Percentiles rank a stretch among this genome's conserved stretches.
phyloP scores from a whole-genome alignment of 1,140 invertebrate genomes.

The Triops longicaudatus region DNA sequence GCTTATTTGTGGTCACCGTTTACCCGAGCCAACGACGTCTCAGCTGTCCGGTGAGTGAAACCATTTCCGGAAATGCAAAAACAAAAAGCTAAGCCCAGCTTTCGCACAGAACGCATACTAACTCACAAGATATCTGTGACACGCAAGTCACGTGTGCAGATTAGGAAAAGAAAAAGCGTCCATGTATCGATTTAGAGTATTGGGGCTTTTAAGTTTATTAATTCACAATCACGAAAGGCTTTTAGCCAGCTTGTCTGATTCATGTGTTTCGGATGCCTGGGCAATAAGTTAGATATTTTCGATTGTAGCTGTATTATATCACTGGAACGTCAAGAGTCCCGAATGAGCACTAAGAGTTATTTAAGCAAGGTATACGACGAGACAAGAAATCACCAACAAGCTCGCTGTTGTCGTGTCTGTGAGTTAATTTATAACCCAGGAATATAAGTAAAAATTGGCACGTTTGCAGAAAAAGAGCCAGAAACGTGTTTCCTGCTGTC shows the following conservation, averaged over 20 bases:
- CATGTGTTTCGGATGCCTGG: neutral
- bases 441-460: neutral
- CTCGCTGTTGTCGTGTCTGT: neutral
- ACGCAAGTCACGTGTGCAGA: neutral
- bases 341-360: neutral
- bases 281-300: neutral
- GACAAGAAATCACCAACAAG: neutral
- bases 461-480: neutral
- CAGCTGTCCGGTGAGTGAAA: neutral
- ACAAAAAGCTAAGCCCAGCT: no score
- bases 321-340: neutral
- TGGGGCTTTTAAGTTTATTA: neutral
- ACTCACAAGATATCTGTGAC: neutral
- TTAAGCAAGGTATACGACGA: neutral
- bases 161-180: neutral
- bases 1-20: slow-evolving; percentile 2
- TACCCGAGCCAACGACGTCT: neutral
- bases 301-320: neutral
- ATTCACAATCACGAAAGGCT: neutral
- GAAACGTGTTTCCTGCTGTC: neutral
- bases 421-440: neutral
- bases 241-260: neutral
- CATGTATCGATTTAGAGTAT: neutral
- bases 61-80: neutral
- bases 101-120: neutral